Percentiles rank a stretch among this genome's conserved stretches.
These are phyloP conservation scores for Lathronympha strigana DNA, from an alignment of 2,888 invertebrate species.

Conservation along the genomic window DNA sequence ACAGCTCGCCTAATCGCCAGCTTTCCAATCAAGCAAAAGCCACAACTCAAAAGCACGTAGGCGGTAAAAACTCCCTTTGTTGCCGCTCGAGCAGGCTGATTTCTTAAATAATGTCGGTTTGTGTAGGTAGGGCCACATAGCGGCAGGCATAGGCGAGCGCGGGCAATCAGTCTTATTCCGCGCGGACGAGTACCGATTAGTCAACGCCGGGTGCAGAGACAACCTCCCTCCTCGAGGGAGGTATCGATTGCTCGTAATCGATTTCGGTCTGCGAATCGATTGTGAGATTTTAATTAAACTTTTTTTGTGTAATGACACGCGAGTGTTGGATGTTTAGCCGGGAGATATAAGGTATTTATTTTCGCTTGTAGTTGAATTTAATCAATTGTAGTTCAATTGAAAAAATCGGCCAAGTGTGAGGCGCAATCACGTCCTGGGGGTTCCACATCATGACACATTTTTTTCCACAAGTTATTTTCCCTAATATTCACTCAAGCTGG, in stretches of 20 bases:
- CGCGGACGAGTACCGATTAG: slow-evolving; percentile 83
- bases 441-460: too few relatives aligned
- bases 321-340: slow-evolving; percentile 17
- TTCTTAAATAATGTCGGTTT: slow-evolving; percentile 83
- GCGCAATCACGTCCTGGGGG: too few relatives aligned
- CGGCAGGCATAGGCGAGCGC: slow-evolving; percentile 79
- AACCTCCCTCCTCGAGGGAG: slow-evolving; percentile 68
- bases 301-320: slow-evolving; percentile 28
- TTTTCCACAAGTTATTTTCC: too few relatives aligned
- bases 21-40: slow-evolving; percentile 40
- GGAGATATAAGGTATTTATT: background rate
- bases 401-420: too few relatives aligned
- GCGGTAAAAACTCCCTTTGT: slow-evolving; percentile 78
- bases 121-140: slow-evolving; percentile 77
- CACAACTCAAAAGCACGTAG: slow-evolving; percentile 67
- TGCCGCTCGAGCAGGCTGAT: slow-evolving; percentile 80
- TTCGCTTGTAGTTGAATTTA: background rate
- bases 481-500: too few relatives aligned
- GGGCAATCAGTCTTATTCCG: slow-evolving; percentile 83
- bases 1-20: slow-evolving; percentile 20
- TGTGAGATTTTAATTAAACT: slow-evolving; percentile 57
- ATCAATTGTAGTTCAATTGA: too few relatives aligned
- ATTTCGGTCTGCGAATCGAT: slow-evolving; percentile 74
- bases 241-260: slow-evolving; percentile 80
- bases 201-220: slow-evolving; percentile 83